phyloP scores from a whole-genome alignment of 2,797 vertebrate genomes.

The Poeciliopsis paucimaculata region DNA sequence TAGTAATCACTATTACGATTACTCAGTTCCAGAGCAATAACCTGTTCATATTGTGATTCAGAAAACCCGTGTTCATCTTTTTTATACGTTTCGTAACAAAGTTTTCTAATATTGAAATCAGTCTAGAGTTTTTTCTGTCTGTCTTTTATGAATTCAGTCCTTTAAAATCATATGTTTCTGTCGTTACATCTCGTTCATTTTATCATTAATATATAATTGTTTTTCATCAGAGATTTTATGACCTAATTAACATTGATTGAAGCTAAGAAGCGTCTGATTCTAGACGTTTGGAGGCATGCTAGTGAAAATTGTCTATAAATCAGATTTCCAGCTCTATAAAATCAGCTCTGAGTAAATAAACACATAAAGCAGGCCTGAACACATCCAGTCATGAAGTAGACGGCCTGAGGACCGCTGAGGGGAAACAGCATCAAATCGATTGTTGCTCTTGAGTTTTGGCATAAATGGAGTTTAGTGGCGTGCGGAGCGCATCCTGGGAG shows the following conservation, averaged over 20 bases:
- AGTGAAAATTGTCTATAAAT: background rate
- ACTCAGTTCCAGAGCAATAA: background rate
- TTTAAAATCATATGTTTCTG: background rate
- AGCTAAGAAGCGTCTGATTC: background rate
- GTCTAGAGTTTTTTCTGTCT: background rate
- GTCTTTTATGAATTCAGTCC: background rate
- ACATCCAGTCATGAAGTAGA: background rate
- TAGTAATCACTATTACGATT: too few relatives aligned
- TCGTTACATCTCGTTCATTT: background rate
- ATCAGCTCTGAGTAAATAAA: background rate
- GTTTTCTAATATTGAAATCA: background rate
- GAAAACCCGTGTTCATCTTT: background rate
- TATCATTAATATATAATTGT: background rate
- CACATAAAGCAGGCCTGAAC: background rate
- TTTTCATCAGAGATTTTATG: background rate
- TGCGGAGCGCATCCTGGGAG: slow-evolving; percentile 33
- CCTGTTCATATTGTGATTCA: background rate
- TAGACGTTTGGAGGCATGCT: background rate
- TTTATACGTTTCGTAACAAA: background rate
- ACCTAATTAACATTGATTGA: background rate
- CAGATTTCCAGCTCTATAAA: background rate
- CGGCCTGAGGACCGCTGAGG: slow-evolving; percentile 12
- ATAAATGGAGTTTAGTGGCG: slow-evolving; percentile 39
- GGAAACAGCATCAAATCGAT: slow-evolving; percentile 36
- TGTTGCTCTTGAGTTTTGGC: slow-evolving; percentile 20